phyloP scores from a whole-genome alignment of 53 echinoderm and acorn worm species.

The Glandiceps talaboti region DNA sequence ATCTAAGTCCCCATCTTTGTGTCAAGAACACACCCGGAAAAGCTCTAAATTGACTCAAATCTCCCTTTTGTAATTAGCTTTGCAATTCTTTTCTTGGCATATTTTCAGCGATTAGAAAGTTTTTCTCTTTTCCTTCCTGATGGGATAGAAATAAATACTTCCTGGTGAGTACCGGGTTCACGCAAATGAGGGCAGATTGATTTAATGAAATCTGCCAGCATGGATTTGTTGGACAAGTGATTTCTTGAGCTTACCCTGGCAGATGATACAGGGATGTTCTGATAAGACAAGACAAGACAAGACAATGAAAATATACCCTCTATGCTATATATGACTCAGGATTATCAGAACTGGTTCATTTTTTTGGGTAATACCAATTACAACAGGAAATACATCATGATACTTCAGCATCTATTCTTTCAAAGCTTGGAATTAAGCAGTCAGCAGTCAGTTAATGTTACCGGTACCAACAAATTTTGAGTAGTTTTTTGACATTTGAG shows the following conservation, averaged over 20 bases:
- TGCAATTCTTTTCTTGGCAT: background rate
- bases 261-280: too few species aligned
- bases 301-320: too few species aligned
- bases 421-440: too few species aligned
- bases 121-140: background rate
- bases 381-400: too few species aligned
- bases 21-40: background rate
- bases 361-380: too few species aligned
- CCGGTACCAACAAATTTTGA: too few species aligned
- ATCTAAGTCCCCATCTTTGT: background rate
- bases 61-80: background rate
- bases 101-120: background rate
- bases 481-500: too few species aligned
- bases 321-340: too few species aligned
- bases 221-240: background rate
- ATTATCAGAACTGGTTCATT: too few species aligned
- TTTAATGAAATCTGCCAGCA: background rate
- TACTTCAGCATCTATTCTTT: too few species aligned
- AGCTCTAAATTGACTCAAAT: background rate
- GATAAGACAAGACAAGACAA: too few species aligned
- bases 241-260: background rate
- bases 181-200: background rate
- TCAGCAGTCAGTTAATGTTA: too few species aligned
- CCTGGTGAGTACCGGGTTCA: background rate
- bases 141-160: background rate